Base-by-base conservation (phyloP, 92 coral and sea anemone genomes). In the Isaurus tuberculatus region DNA sequence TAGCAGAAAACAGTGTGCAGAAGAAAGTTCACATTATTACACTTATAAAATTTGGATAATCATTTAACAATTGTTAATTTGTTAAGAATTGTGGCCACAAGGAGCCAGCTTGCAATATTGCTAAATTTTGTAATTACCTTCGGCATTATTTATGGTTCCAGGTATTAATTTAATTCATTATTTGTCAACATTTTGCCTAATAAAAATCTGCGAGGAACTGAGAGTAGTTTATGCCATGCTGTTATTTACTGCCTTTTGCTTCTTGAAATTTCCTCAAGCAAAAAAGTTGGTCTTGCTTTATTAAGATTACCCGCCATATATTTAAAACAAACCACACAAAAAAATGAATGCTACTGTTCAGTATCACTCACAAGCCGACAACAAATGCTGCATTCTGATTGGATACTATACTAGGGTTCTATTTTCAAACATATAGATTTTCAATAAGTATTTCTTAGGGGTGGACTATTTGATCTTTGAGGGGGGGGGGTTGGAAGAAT, bases 101-200 rank as follows among this genome's bases (percentile, higher is more conserved):
- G 23, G 70, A 77, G 82, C 82, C 82, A 77, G 82, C 82, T 77
- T 77, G 82, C 82, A 77, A 77, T 37, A 55, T 77, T 7, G 20
- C 19, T 19, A 1, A 72, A 2, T 43, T 28, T 72, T 43, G 27
- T 19, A 8, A 25, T 34, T 7, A 25, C 29, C 44, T 44, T n/a
- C 23, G 30, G 61, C 60, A 72, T 44, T 27, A 72, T 72, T 43
- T 25, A 42, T 10, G 30, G 32, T 27, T 63, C 69, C 69, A 63
- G 27, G 69, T 26, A 55, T 53, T 53, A 55, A 55, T 55, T 2
- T 5, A n/a, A 40, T 40, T 40, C 10, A 40, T 40, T 40, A 40
- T 6, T 15, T 55, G 26, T 19, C n/a, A 1, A 19, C 7, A 8
- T 55, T 55, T 22, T 53, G 25, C 8, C 61, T 25, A 17, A 2